These are phyloP conservation scores for Brachyhypopomus occidentalis DNA, from an alignment of 2,113 vertebrate species.

Conservation along the genomic window DNA sequence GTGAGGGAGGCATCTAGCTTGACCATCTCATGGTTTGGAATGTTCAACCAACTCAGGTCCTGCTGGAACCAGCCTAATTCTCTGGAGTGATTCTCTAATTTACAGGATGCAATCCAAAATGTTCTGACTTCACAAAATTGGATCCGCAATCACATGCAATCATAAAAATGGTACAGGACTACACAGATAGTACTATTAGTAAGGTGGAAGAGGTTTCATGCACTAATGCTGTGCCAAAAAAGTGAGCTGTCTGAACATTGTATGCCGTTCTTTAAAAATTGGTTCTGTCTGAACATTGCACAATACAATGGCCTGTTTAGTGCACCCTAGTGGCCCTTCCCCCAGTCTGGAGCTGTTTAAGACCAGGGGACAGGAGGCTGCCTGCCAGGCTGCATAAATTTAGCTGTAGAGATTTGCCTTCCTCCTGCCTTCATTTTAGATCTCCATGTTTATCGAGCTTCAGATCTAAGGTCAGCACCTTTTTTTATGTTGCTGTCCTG, in stretches of 20 bases:
- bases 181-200: background rate
- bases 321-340: background rate
- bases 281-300: background rate
- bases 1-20: background rate
- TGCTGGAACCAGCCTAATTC: background rate
- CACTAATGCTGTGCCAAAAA: background rate
- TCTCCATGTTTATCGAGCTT: background rate
- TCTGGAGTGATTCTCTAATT: background rate
- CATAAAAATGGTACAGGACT: constrained; percentile 1
- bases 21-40: background rate
- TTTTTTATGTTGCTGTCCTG: too few species aligned
- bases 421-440: background rate
- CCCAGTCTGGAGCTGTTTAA: constrained; percentile 26
- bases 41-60: background rate
- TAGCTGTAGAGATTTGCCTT: background rate
- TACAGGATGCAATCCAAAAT: background rate
- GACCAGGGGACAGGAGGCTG: background rate
- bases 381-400: background rate
- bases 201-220: background rate
- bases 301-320: too few species aligned
- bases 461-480: background rate
- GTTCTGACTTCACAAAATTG: background rate
- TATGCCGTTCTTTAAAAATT: background rate
- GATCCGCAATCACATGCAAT: background rate
- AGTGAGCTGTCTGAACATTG: background rate